A percentile compares a stretch with the other conserved stretches of the same genome.
Conservation (phyloP, 2,888 invertebrate genomes). For the Eustalomyia histrio region DNA sequence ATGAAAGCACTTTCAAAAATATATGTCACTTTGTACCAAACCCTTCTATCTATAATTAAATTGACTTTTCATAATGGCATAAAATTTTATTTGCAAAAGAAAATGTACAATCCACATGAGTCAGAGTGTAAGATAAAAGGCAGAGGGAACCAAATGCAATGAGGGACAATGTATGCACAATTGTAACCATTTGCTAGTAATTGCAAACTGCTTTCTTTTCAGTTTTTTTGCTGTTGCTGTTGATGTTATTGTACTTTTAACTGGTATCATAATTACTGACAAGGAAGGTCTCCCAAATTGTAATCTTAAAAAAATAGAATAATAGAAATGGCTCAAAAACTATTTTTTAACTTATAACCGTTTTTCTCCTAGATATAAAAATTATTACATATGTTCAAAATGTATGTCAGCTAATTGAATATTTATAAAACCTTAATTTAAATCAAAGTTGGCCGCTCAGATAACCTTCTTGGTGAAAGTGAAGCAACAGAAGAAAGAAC, state of each 20-base stretch:
- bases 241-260: constrained; percentile 9
- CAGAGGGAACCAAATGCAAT: not conserved
- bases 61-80: constrained; percentile 8
- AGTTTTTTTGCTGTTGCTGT: not conserved
- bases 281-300: not conserved
- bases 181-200: constrained; percentile 28
- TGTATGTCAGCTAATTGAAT: no score
- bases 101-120: not conserved
- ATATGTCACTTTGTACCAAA: constrained; percentile 6
- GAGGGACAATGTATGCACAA: constrained; percentile 12
- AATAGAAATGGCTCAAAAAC: no score
- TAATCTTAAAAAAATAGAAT: no score
- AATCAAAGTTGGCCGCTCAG: not conserved
- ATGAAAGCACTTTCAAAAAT: not conserved
- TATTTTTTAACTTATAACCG: no score
- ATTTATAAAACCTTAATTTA: no score
- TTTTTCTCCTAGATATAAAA: no score
- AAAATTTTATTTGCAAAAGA: not conserved
- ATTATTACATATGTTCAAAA: no score
- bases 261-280: constrained; percentile 7
- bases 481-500: not conserved
- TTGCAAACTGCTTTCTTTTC: constrained; percentile 16
- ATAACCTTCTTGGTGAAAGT: not conserved
- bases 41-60: constrained; percentile 8
- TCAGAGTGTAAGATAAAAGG: not conserved